phyloP scores from a whole-genome alignment of 1,140 invertebrate genomes.

The Bombus terrestris region DNA sequence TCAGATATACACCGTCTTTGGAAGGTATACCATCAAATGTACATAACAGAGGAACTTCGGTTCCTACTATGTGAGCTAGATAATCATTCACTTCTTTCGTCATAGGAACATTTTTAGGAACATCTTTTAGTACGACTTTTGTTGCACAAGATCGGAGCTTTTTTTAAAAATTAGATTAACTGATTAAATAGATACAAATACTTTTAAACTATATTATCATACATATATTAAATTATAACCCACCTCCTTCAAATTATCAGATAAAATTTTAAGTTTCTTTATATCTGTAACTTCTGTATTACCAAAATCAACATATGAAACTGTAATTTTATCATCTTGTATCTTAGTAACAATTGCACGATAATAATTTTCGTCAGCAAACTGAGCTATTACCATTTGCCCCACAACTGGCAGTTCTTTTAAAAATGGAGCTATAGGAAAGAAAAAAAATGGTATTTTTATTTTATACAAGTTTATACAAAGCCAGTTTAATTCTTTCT shows the following conservation, averaged over 20 bases:
- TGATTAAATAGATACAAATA: not conserved
- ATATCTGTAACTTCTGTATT: conserved; percentile 66
- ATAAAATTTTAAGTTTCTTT: conserved; percentile 64
- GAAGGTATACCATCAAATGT: conserved; percentile 59
- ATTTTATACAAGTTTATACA: conserved; percentile 1
- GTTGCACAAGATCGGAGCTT: conserved; percentile 52
- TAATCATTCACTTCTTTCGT: conserved; percentile 70
- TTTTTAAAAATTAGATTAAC: conserved; percentile 23
- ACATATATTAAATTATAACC: not conserved
- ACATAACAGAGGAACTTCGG: conserved; percentile 63
- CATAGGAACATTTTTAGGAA: conserved; percentile 66
- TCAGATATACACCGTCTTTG: conserved; percentile 71
- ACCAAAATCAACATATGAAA: conserved; percentile 77
- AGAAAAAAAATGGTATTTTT: not conserved
- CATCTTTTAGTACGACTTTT: conserved; percentile 70
- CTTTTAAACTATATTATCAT: conserved; percentile 28
- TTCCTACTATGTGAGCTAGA: conserved; percentile 60
- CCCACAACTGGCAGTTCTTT: conserved; percentile 63
- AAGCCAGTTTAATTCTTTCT: not conserved
- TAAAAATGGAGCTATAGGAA: conserved; percentile 60
- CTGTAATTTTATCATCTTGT: conserved; percentile 54
- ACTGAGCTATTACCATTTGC: conserved; percentile 75
- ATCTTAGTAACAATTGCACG: conserved; percentile 73
- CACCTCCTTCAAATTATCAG: conserved; percentile 70
- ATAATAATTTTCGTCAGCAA: conserved; percentile 74